Conservation (phyloP, 2,797 vertebrate genomes). For the Helarctos malayanus region DNA sequence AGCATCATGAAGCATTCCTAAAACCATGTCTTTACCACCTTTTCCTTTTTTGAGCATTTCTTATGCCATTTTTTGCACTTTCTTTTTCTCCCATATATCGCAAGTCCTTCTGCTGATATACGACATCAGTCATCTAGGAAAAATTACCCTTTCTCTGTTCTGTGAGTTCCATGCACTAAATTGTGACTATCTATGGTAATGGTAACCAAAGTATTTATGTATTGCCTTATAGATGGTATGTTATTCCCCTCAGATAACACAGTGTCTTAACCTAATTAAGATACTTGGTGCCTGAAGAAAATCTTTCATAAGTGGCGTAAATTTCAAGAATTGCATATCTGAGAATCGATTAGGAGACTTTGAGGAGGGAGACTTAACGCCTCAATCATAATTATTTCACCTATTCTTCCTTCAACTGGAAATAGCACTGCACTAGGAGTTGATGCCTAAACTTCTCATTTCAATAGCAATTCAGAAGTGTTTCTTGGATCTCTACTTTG, state of each 20-base stretch:
- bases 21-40: background rate
- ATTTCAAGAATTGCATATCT: background rate
- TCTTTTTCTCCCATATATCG: background rate
- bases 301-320: background rate
- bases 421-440: background rate
- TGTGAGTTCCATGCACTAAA: background rate
- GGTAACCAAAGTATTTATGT: background rate
- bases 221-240: background rate
- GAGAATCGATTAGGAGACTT: background rate
- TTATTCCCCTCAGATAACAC: background rate
- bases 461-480: background rate
- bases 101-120: background rate
- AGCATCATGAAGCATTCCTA: background rate
- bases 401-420: background rate
- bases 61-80: background rate
- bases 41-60: background rate
- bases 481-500: background rate
- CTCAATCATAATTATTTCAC: background rate
- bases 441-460: background rate
- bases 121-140: background rate
- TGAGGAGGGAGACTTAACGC: background rate
- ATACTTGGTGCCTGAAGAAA: background rate
- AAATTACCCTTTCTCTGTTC: background rate
- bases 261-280: background rate
- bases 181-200: background rate